Evolutionary conservation across 2,113 vertebrate genomes (phyloP).

Genomic region (Diadophis punctatus): DNA sequence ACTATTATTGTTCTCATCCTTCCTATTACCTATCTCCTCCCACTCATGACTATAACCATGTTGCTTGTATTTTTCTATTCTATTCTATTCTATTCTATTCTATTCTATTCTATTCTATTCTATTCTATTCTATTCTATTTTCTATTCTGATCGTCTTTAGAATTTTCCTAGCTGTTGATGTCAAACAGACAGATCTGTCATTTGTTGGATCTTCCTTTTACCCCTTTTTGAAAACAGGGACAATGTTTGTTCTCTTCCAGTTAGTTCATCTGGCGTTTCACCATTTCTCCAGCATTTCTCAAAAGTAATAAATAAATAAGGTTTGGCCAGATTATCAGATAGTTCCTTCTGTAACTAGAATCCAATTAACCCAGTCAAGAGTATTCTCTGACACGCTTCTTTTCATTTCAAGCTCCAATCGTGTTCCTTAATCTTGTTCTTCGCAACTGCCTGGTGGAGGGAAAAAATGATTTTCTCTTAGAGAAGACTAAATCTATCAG

Average conservation of each 20-base stretch:
- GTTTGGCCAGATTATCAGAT: background rate
- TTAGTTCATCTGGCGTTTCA: background rate
- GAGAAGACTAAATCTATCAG: background rate
- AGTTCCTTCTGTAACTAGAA: background rate
- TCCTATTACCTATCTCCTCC: too few species aligned
- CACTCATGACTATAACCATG: too few species aligned
- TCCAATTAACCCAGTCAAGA: background rate
- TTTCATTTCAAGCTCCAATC: background rate
- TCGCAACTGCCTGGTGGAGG: background rate
- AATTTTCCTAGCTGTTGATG: background rate
- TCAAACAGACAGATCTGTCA: background rate
- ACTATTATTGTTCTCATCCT: too few species aligned
- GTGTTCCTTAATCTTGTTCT: background rate
- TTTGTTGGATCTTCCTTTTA: background rate
- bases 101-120: too few species aligned
- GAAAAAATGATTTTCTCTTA: background rate
- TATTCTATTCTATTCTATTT: too few species aligned
- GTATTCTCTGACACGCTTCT: background rate
- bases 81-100: too few species aligned
- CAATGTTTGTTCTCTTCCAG: background rate
- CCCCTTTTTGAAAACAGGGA: background rate
- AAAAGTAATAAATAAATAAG: background rate
- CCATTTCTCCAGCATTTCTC: background rate
- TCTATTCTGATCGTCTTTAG: background rate
- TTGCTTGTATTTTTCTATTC: too few species aligned